Conservation (phyloP, 2,797 vertebrate genomes). For the Bucorvus abyssinicus region DNA sequence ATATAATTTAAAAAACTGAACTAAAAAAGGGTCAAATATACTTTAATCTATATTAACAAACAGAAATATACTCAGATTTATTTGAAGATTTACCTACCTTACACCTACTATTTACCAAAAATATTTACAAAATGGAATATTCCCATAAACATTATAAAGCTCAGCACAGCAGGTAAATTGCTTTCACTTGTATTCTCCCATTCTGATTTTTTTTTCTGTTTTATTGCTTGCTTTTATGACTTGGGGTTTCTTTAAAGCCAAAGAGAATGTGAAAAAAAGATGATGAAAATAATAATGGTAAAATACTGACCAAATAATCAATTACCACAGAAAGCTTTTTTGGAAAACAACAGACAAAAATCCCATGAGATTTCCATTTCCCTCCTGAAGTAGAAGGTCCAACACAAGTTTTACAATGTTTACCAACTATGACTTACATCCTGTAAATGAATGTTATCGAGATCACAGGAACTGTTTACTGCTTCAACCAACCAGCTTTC, state of each 20-base stretch:
- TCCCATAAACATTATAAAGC: background rate
- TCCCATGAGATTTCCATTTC: background rate
- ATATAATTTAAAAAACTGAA: background rate
- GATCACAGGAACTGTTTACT: slow-evolving; percentile 88
- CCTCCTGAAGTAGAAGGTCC: background rate
- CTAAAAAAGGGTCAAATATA: background rate
- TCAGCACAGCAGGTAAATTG: background rate
- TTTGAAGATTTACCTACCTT: background rate
- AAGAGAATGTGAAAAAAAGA: background rate
- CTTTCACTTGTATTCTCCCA: background rate
- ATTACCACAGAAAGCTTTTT: background rate
- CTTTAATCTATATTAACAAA: background rate
- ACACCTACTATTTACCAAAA: background rate
- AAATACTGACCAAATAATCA: background rate
- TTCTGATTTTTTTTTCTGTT: background rate
- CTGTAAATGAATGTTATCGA: slow-evolving; percentile 95
- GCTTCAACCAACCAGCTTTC: slow-evolving; percentile 96
- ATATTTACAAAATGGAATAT: background rate
- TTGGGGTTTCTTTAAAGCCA: background rate
- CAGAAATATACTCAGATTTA: background rate
- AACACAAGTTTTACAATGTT: background rate
- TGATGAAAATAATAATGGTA: background rate
- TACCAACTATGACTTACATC: slow-evolving; percentile 79
- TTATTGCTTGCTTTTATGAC: background rate
- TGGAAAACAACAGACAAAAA: background rate